phyloP scores from a whole-genome alignment of 2,113 vertebrate species.

The Poeciliopsis turrubarensis region DNA sequence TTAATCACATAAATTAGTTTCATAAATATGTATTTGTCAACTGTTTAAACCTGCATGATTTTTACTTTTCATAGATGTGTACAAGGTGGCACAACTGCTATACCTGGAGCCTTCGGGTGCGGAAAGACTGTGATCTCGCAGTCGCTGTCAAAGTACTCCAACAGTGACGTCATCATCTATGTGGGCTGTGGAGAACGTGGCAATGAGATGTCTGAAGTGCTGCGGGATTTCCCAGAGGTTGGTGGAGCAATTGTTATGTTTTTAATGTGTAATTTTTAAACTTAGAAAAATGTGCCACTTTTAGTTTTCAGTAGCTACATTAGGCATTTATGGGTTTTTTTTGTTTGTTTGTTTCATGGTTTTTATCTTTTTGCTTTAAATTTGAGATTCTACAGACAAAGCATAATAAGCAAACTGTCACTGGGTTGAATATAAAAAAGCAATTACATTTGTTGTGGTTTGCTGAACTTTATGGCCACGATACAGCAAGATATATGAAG shows the following conservation, averaged over 20 bases:
- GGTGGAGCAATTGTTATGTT: conserved; percentile 37
- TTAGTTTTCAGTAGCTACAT: neutral
- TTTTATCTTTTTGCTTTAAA: too few relatives aligned
- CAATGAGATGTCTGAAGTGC: conserved; percentile 98
- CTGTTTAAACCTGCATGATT: neutral
- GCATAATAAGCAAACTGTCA: too few relatives aligned
- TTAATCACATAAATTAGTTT: neutral
- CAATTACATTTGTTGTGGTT: too few relatives aligned
- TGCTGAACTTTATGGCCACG: too few relatives aligned
- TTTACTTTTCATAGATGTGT: conserved; percentile 82
- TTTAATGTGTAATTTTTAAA: neutral
- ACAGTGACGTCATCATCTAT: conserved; percentile 97
- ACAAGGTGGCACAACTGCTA: conserved; percentile 96
- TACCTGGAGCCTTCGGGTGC: conserved; percentile 97
- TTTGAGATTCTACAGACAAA: too few relatives aligned
- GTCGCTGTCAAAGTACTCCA: conserved; percentile 97
- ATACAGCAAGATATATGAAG: too few relatives aligned
- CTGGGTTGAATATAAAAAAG: too few relatives aligned
- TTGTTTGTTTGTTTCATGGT: too few relatives aligned
- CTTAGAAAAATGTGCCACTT: neutral
- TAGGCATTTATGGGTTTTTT: too few relatives aligned
- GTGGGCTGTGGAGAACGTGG: conserved; percentile 97
- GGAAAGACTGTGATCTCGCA: conserved; percentile 98
- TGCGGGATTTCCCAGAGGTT: conserved; percentile 97
- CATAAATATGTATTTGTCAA: neutral